phyloP scores from a whole-genome alignment of 2,888 invertebrate genomes.

The Drosophila austrosaltans region DNA sequence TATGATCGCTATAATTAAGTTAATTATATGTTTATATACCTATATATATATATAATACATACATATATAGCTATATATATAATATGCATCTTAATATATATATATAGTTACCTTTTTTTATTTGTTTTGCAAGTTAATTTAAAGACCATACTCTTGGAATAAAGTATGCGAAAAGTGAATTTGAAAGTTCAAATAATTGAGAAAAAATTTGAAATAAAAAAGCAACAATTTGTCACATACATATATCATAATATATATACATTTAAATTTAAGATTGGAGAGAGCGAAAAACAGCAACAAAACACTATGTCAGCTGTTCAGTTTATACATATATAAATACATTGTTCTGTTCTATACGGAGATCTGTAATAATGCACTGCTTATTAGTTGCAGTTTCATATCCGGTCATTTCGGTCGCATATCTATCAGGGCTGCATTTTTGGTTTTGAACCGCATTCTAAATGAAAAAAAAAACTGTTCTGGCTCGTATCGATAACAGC shows the following conservation, averaged over 20 bases:
- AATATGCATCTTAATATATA: neutral
- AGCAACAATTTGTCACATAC: neutral
- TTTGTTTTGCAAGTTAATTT: constrained; percentile 2
- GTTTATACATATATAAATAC: neutral
- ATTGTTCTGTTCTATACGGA: constrained; percentile 4
- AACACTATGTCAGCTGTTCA: neutral
- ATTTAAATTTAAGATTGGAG: neutral
- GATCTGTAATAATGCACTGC: constrained; percentile 13
- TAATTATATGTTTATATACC: constrained; percentile 31
- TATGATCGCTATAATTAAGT: constrained; percentile 15
- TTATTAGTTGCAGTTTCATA: constrained; percentile 3
- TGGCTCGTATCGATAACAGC: neutral
- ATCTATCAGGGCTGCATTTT: neutral
- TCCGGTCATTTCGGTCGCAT: constrained; percentile 5
- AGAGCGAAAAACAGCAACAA: neutral
- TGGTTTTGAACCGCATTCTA: neutral
- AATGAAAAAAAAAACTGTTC: neutral
- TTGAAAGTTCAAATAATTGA: neutral
- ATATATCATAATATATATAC: constrained; percentile 3
- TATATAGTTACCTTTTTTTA: neutral
- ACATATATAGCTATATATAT: constrained; percentile 8
- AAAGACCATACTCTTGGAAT: neutral
- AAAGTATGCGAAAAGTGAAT: constrained; percentile 1
- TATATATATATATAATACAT: constrained; percentile 23
- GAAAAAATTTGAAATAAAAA: constrained; percentile 4